A percentile compares a stretch with the other conserved stretches of the same genome.
Conservation (phyloP, 2,888 invertebrate species). For the Pseudococcus jackbeardsleyi region DNA sequence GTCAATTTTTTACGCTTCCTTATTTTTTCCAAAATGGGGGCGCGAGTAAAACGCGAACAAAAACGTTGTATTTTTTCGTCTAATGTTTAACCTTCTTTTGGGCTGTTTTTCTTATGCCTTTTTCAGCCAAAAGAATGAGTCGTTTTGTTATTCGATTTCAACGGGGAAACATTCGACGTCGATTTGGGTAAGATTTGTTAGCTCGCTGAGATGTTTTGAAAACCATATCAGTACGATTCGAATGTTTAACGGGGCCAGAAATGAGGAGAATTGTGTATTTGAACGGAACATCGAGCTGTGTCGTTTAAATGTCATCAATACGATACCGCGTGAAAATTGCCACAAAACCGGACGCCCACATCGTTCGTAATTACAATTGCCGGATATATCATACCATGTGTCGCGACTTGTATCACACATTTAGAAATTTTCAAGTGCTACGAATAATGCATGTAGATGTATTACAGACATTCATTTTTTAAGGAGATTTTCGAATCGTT, state of each 20-base stretch:
- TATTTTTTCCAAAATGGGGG: neutral
- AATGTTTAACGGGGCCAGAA: neutral
- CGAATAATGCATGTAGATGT: neutral
- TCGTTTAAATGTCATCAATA: neutral
- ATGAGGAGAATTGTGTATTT: neutral
- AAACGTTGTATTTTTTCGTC: neutral
- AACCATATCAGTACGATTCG: neutral
- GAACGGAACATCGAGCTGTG: neutral
- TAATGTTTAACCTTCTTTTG: conserved; percentile 14
- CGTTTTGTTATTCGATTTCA: conserved; percentile 11
- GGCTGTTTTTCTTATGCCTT: neutral
- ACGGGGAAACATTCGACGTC: neutral
- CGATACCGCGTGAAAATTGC: conserved; percentile 5
- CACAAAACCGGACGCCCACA: conserved; percentile 19
- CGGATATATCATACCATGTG: conserved; percentile 23
- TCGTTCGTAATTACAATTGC: neutral
- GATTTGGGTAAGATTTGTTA: conserved; percentile 4
- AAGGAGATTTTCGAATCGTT: neutral
- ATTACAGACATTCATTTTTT: neutral
- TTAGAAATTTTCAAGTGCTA: neutral
- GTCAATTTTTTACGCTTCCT: conserved; percentile 34
- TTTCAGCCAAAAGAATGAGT: neutral
- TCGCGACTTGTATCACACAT: neutral
- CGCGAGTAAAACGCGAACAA: neutral
- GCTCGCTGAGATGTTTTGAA: neutral